Percentiles rank a stretch among this genome's conserved stretches.
Conservation (phyloP, 2,113 vertebrate species). For the Crocuta crocuta region DNA sequence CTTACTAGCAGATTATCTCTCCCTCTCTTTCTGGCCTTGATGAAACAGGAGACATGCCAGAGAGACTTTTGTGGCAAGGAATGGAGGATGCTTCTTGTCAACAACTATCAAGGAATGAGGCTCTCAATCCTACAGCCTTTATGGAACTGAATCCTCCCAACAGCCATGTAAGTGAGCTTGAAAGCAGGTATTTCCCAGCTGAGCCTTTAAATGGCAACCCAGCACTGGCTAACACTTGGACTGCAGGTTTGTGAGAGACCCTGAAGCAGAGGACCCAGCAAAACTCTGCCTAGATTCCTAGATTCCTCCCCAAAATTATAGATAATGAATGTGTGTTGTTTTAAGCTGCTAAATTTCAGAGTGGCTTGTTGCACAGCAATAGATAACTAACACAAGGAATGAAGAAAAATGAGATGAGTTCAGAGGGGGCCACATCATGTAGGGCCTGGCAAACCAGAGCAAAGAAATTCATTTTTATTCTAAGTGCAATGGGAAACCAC, state of each 20-base stretch:
- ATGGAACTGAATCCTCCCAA: not conserved
- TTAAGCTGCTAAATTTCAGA: not conserved
- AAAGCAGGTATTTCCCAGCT: not conserved
- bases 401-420: not conserved
- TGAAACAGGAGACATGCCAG: not conserved
- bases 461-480: slow-evolving; percentile 30
- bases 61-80: not conserved
- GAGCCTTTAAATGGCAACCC: not conserved
- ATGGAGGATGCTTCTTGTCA: not conserved
- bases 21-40: not conserved
- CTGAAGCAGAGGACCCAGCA: not conserved
- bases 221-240: not conserved
- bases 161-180: not conserved
- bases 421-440: not conserved
- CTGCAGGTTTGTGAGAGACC: not conserved
- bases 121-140: not conserved
- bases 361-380: not conserved
- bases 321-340: not conserved
- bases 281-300: not conserved
- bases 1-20: not conserved
- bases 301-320: not conserved
- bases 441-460: not conserved
- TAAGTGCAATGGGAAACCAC: not conserved
- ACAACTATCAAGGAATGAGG: not conserved
- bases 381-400: not conserved